Conservation (phyloP, 2,113 vertebrate genomes). For the Chloropsis cyanopogon region DNA sequence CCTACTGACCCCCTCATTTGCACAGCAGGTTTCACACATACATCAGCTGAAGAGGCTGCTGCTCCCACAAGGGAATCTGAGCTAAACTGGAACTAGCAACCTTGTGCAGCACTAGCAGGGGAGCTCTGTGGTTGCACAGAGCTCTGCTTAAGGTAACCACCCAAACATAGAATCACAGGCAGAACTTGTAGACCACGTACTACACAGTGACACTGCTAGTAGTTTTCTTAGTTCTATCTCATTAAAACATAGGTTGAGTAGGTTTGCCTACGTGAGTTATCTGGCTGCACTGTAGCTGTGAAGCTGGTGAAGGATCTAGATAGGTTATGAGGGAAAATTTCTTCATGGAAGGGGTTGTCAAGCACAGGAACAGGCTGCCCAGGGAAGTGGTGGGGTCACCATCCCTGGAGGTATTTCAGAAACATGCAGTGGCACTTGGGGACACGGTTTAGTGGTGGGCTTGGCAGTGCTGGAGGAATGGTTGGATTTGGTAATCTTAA, state of each 20-base stretch:
- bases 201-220: slow-evolving; percentile 24
- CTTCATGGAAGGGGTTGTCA: not conserved
- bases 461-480: not conserved
- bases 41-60: slow-evolving; percentile 12
- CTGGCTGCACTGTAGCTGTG: not conserved
- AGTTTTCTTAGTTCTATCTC: not conserved
- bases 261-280: not conserved
- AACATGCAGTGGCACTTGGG: not conserved
- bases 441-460: not conserved
- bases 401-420: not conserved
- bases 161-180: slow-evolving; percentile 2
- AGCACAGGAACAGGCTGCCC: not conserved
- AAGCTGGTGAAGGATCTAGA: not conserved
- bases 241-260: slow-evolving; percentile 32
- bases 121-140: slow-evolving; percentile 12
- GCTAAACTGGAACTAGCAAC: slow-evolving; percentile 5
- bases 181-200: slow-evolving; percentile 37
- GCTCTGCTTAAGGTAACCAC: slow-evolving; percentile 40
- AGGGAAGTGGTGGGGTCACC: not conserved
- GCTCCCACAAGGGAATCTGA: not conserved
- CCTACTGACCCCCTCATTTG: not conserved
- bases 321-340: not conserved
- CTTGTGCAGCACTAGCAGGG: not conserved
- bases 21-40: not conserved
- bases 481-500: not conserved